Conservation (phyloP, 2,888 invertebrate species). For the Mythimna albipuncta region DNA sequence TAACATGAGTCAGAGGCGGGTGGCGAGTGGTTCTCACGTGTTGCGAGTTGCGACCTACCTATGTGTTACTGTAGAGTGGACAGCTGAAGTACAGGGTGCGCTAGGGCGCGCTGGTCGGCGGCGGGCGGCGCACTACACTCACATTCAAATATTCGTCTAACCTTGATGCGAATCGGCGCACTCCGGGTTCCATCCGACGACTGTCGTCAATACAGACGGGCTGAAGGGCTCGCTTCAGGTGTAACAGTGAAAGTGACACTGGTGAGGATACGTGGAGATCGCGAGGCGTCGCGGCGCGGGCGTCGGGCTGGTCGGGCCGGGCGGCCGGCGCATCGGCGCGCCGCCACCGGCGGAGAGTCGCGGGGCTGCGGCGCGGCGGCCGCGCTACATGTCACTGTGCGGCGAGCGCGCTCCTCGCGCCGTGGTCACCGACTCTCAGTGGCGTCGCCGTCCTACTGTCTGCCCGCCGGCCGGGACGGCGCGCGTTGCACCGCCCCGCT, state of each 20-base stretch:
- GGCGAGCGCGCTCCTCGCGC: conserved; percentile 89
- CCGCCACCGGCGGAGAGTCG: conserved; percentile 86
- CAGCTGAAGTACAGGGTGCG: conserved; percentile 81
- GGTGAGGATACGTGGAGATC: conserved; percentile 72
- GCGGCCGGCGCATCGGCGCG: conserved; percentile 88
- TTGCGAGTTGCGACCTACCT: conserved; percentile 83
- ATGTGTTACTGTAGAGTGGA: conserved; percentile 79
- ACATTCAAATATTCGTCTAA: conserved; percentile 89
- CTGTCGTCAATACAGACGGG: conserved; percentile 86
- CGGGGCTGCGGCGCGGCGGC: conserved; percentile 87
- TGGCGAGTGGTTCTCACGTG: conserved; percentile 79
- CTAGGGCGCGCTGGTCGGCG: conserved; percentile 79
- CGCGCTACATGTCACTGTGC: conserved; percentile 89
- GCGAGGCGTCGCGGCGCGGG: conserved; percentile 79
- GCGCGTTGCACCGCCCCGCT: conserved; percentile 90
- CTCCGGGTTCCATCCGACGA: conserved; percentile 90
- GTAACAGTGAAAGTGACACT: conserved; percentile 81
- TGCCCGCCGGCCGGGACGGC: conserved; percentile 86
- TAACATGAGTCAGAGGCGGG: conserved; percentile 80
- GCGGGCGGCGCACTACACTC: conserved; percentile 87
- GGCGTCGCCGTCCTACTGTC: conserved; percentile 91
- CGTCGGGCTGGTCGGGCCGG: conserved; percentile 81
- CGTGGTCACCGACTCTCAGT: conserved; percentile 90
- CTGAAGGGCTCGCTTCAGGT: conserved; percentile 87
- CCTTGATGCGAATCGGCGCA: conserved; percentile 90